Conservation (phyloP, 2,113 vertebrate species). For the Ellobius talpinus region DNA sequence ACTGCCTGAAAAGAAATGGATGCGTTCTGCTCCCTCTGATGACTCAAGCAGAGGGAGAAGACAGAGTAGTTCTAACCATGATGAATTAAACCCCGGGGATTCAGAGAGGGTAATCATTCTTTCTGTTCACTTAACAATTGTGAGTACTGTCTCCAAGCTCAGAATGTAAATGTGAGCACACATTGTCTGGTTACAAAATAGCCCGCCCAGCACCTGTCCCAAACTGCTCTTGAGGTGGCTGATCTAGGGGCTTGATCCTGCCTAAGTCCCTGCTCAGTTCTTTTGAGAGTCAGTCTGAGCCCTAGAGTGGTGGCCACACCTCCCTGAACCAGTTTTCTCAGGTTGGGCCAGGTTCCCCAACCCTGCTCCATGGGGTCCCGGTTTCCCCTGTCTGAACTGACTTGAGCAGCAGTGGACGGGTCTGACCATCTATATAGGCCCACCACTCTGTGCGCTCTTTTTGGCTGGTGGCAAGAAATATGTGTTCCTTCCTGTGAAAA, state of each 20-base stretch:
- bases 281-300: neutral
- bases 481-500: neutral
- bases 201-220: neutral
- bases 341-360: neutral
- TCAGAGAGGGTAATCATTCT: slow-evolving; percentile 70
- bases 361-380: neutral
- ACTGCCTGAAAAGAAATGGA: slow-evolving; percentile 28
- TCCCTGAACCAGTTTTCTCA: neutral
- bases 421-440: neutral
- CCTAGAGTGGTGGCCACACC: neutral
- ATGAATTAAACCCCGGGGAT: slow-evolving; percentile 62
- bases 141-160: slow-evolving; percentile 72
- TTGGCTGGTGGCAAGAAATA: neutral
- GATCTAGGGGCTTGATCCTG: neutral
- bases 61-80: slow-evolving; percentile 48
- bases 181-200: neutral
- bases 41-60: slow-evolving; percentile 59
- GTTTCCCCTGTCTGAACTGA: neutral
- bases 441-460: neutral
- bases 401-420: neutral
- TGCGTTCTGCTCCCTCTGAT: neutral
- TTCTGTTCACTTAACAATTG: slow-evolving; percentile 76
- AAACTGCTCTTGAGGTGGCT: neutral
- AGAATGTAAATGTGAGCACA: slow-evolving; percentile 67
- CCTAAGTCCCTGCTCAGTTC: neutral